Conservation (phyloP, 2,797 vertebrate species). For the Pogonophryne albipinna region DNA sequence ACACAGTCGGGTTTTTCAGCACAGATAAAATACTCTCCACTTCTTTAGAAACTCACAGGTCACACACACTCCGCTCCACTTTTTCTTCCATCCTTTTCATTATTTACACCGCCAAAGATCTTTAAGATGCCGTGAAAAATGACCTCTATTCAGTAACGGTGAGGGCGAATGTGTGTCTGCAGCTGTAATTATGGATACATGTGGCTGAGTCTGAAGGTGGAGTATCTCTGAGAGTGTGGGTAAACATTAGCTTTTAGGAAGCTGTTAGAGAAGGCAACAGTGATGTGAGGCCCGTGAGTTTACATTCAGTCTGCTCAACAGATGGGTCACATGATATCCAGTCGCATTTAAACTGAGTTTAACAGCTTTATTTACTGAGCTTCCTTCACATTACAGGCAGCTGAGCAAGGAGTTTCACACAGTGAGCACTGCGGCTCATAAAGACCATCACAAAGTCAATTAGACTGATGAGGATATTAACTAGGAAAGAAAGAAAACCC, state of each 20-base stretch:
- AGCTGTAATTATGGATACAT: slow-evolving; percentile 7
- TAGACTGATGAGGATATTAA: neutral
- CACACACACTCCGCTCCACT: neutral
- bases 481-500: too few species aligned
- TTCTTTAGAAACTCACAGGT: slow-evolving; percentile 4
- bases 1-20: slow-evolving; percentile 10
- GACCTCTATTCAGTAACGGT: neutral
- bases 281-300: slow-evolving; percentile 18
- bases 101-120: slow-evolving; percentile 1
- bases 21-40: slow-evolving; percentile 1
- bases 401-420: neutral
- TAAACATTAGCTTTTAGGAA: slow-evolving; percentile 6
- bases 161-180: neutral
- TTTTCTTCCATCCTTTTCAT: neutral
- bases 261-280: slow-evolving; percentile 1
- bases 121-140: neutral
- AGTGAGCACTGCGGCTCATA: slow-evolving; percentile 5
- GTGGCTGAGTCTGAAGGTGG: neutral
- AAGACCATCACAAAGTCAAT: neutral
- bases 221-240: slow-evolving; percentile 10
- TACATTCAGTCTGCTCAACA: slow-evolving; percentile 23
- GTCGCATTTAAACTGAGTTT: slow-evolving; percentile 39
- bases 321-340: slow-evolving; percentile 46
- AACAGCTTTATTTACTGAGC: slow-evolving; percentile 24
- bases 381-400: slow-evolving; percentile 13